Evolutionary conservation across 2,797 vertebrate genomes (phyloP), one percentile per base, ranked within the genome.

Genomic region (Phoeniculus purpureus): DNA sequence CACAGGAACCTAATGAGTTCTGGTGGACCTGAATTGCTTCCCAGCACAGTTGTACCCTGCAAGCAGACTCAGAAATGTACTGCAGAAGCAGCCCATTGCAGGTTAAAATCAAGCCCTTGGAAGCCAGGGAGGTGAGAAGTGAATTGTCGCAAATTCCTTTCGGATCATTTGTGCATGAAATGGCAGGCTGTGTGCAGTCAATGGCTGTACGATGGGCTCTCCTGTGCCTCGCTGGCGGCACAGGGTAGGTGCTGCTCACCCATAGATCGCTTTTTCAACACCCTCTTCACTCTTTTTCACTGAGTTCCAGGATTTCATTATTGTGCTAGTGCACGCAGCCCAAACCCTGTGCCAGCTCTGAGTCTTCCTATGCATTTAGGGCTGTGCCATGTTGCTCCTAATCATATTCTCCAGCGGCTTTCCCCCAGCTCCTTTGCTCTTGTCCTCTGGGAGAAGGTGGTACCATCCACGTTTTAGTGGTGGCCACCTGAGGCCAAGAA

Each of bases 141-240:
- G 82, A 85, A 83, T 45, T 55, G 29, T 40, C 75, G 43, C 22
- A 13, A 47, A 62, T 88, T 84, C 21, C 27, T 55, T 73, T 85
- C 51, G 62, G 61, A 50, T 87, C 54, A 21, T 18, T 61, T 56
- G 65, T 64, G 74, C 1, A 0, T 50, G 47, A 67, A 47, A 32
- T 67, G 84, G 59, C 83, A 78, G 67, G 52, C 27, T 65, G 21
- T 48, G 7, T 75, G 80, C n/a, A 52, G 61, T 65, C 58, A 31
- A 34, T 45, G 80, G 81, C n/a, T 0, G 0, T 34, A 11, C 55
- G 3, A 0, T 22, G 43, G 25, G 31, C 54, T 68, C 89, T 48
- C 8, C 32, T 0, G 0, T 55, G 55, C 52, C 62, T 85, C 9
- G 3, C 50, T 13, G 5, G 4, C 73, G 2, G 3, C 37, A 14